These are phyloP conservation scores for Aphidius colemani DNA, from an alignment of 2,888 invertebrate species.

Conservation along the genomic window DNA sequence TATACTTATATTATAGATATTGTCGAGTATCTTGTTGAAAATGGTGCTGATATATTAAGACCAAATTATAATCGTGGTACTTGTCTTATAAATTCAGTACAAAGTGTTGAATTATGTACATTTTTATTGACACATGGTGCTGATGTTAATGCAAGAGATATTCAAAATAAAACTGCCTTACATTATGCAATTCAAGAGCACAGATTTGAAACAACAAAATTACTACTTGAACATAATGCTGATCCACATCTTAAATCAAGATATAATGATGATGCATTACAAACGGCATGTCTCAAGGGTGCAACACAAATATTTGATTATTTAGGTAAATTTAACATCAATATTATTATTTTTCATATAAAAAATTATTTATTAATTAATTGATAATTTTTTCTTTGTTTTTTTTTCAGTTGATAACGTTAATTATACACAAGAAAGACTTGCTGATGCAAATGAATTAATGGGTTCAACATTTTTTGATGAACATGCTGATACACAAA, in stretches of 20 bases:
- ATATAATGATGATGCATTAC: slow-evolving; percentile 87
- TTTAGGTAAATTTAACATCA: slow-evolving; percentile 61
- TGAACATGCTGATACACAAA: slow-evolving; percentile 78
- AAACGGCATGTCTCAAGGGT: slow-evolving; percentile 83
- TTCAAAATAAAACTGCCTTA: slow-evolving; percentile 87
- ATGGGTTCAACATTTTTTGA: slow-evolving; percentile 88
- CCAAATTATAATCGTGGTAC: slow-evolving; percentile 92
- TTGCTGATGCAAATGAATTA: slow-evolving; percentile 86
- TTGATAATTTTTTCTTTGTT: not conserved
- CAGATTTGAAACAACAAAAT: slow-evolving; percentile 80
- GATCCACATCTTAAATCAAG: slow-evolving; percentile 77
- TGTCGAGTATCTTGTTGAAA: slow-evolving; percentile 75
- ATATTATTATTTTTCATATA: no score
- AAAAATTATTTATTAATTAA: no score
- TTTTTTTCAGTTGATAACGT: slow-evolving; percentile 55
- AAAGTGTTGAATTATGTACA: slow-evolving; percentile 79
- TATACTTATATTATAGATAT: slow-evolving; percentile 39
- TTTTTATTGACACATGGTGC: slow-evolving; percentile 82
- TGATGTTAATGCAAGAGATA: slow-evolving; percentile 83
- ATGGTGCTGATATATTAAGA: slow-evolving; percentile 81
- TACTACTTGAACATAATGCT: slow-evolving; percentile 80
- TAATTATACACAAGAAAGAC: slow-evolving; percentile 68
- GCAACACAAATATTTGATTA: slow-evolving; percentile 74
- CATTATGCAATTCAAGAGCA: slow-evolving; percentile 92
- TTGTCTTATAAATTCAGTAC: slow-evolving; percentile 91